These are phyloP conservation scores for Ianthella basta DNA, from an alignment of 37 sponge, comb jelly and placozoan genomes.

Conservation along the genomic window DNA sequence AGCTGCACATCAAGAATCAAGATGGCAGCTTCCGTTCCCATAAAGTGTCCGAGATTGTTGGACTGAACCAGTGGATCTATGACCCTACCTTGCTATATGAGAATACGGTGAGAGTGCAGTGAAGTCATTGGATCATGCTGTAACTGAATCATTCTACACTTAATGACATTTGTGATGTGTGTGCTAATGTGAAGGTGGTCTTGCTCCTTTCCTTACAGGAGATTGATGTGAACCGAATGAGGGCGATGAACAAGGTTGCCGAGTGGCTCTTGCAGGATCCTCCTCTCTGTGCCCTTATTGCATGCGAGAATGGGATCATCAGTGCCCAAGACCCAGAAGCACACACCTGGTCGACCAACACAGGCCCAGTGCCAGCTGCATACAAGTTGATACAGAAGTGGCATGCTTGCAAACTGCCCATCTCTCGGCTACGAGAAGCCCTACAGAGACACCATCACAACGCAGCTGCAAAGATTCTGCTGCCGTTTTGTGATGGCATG, in stretches of 20 bases:
- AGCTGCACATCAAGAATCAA: not conserved
- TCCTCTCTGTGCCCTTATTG: not conserved
- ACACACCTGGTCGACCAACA: not conserved
- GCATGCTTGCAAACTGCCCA: not conserved
- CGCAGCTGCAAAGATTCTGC: not conserved
- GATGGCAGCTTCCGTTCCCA: not conserved
- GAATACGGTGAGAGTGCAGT: too few species aligned
- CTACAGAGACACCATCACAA: not conserved
- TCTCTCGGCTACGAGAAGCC: slow-evolving; percentile 7
- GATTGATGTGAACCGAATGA: not conserved
- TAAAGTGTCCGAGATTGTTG: slow-evolving; percentile 1
- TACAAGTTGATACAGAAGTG: slow-evolving; percentile 18
- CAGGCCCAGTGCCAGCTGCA: slow-evolving; percentile 1
- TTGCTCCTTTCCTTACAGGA: not conserved
- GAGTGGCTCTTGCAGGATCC: slow-evolving; percentile 16
- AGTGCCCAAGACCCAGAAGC: not conserved
- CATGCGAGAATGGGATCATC: slow-evolving; percentile 19
- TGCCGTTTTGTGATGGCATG: slow-evolving; percentile 6
- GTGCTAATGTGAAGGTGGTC: too few species aligned
- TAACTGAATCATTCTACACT: too few species aligned
- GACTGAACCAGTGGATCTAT: slow-evolving; percentile 27
- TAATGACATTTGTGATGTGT: too few species aligned
- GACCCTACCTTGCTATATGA: not conserved
- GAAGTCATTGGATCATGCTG: too few species aligned
- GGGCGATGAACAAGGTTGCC: slow-evolving; percentile 13